Conservation (phyloP, 2,888 invertebrate genomes). For the Atrina japonica region DNA sequence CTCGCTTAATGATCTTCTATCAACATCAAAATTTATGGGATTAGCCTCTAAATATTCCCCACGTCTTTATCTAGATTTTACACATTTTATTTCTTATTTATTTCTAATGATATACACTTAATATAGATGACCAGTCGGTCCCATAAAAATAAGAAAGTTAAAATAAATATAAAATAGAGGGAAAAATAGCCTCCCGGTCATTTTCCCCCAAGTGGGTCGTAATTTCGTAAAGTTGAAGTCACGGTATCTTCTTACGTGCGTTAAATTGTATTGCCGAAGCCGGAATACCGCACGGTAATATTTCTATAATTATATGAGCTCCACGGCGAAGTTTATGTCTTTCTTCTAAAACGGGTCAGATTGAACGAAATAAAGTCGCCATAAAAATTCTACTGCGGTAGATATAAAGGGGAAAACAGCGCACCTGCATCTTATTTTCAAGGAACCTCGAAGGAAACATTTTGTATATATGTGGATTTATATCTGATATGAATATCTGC, state of each 20-base stretch:
- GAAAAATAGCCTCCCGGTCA: slow-evolving; percentile 34
- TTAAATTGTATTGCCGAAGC: slow-evolving; percentile 24
- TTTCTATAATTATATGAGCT: slow-evolving; percentile 66
- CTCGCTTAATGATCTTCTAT: too few relatives aligned
- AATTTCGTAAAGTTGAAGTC: slow-evolving; percentile 18
- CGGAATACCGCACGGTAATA: slow-evolving; percentile 52
- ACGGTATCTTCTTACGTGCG: slow-evolving; percentile 34
- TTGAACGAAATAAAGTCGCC: slow-evolving; percentile 39
- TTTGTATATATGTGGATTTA: too few relatives aligned
- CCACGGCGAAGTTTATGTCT: slow-evolving; percentile 47
- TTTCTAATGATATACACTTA: too few relatives aligned
- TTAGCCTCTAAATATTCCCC: too few relatives aligned
- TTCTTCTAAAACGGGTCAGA: slow-evolving; percentile 47
- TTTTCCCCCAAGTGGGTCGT: slow-evolving; percentile 26
- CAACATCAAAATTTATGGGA: too few relatives aligned
- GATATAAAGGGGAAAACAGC: slow-evolving; percentile 35
- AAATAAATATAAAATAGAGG: slow-evolving; percentile 37
- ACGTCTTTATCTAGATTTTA: too few relatives aligned
- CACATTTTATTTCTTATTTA: too few relatives aligned
- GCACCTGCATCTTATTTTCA: slow-evolving; percentile 32
- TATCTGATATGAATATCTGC: too few relatives aligned
- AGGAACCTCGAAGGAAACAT: too few relatives aligned
- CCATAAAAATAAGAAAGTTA: slow-evolving; percentile 23
- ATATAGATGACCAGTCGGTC: slow-evolving; percentile 3
- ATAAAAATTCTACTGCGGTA: slow-evolving; percentile 45